Evolutionary conservation across 2,888 invertebrate genomes (phyloP), one percentile per base, ranked within the genome.

Genomic region (Ennomos erosarius): DNA sequence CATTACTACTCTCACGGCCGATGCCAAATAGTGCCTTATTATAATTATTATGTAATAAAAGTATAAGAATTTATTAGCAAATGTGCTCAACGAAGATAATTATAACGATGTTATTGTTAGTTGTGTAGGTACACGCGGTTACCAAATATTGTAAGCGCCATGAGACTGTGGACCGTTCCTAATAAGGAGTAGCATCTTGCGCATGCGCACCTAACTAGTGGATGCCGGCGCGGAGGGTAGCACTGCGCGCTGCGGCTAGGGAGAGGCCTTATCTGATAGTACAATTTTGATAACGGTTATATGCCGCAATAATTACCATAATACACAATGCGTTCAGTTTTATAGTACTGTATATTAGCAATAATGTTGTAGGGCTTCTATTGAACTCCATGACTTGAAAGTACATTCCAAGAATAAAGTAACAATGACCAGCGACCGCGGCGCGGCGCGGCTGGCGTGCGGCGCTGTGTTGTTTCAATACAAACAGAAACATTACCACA

Each of bases 371-470:
- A 49, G 58, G 59, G 56, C 26, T 60, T 57, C 49, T 66, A 51
- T 38, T 42, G 33, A 61, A 75, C 88, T 90, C 90, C 90, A 90
- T 90, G 87, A 90, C 90, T 90, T 89, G 75, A 64, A 70, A 70
- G 76, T 70, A 70, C 90, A 90, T 90, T 90, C 90, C 89, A 79
- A 74, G 77, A 83, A 79, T 82, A 75, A 76, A 75, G 69, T 52
- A 48, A 60, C 39, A 65, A 50, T 9, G 8, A 10, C 3, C n/a
- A 10, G 10, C 6, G 46, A 8, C 36, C 46, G 13, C 36, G 8
- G 43, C 4, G 42, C 0, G 6, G 10, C 10, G 26, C 5, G 43
- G 40, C 8, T n/a, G n/a, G 40, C 13, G 40, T 10, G 6, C 43
- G 10, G 11, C 26, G n/a, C 26, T 4, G 6, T 10, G 8, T 10